phyloP scores from a whole-genome alignment of 2,797 vertebrate species.

The Hipposideros larvatus region DNA sequence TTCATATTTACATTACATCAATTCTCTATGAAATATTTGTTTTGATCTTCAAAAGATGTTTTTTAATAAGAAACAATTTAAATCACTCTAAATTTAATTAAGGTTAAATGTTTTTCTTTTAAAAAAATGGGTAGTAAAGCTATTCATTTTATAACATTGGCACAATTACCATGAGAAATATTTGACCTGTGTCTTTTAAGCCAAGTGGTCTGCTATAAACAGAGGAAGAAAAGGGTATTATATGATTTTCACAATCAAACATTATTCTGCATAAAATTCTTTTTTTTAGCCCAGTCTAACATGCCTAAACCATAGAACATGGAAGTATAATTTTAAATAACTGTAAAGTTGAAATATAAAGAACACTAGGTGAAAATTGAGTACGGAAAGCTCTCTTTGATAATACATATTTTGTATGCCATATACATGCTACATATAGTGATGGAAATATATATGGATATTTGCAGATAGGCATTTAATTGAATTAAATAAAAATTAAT shows the following conservation, averaged over 20 bases:
- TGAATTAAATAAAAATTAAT: not conserved
- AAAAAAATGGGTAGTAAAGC: slow-evolving; percentile 21
- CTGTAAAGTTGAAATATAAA: slow-evolving; percentile 5
- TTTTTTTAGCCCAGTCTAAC: not conserved
- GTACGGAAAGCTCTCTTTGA: not conserved
- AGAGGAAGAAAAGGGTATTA: not conserved
- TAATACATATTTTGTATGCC: not conserved
- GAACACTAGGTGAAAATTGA: not conserved
- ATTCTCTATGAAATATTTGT: slow-evolving; percentile 30
- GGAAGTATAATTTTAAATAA: slow-evolving; percentile 21
- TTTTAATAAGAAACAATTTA: slow-evolving; percentile 42
- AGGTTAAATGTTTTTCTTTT: not conserved
- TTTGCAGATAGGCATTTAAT: not conserved
- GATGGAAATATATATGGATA: not conserved
- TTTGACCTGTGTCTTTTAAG: slow-evolving; percentile 23
- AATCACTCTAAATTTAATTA: not conserved
- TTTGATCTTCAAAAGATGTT: slow-evolving; percentile 10
- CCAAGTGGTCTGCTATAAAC: slow-evolving; percentile 26
- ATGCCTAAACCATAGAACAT: not conserved
- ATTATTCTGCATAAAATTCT: not conserved
- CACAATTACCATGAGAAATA: not conserved
- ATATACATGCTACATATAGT: not conserved
- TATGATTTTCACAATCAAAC: not conserved
- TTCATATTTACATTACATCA: not conserved
- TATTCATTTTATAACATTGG: not conserved